Percentiles rank a stretch among this genome's conserved stretches.
Evolutionary conservation across 2,888 invertebrate species (phyloP).

Genomic region (Xanthia icteritia): DNA sequence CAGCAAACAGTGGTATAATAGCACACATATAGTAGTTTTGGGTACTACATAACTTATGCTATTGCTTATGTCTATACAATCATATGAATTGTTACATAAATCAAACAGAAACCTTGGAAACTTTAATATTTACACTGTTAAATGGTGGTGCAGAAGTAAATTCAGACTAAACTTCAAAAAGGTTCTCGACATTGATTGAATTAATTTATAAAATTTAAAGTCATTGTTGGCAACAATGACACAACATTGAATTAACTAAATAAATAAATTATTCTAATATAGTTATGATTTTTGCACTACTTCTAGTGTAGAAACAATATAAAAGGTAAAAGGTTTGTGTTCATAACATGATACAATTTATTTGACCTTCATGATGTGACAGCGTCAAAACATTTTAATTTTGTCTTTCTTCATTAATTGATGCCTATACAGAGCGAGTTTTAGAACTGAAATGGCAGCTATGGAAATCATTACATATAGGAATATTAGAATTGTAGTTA

Average conservation of each 20-base stretch:
- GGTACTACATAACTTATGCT: too few species aligned
- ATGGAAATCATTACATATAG: not conserved
- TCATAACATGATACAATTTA: constrained; percentile 10
- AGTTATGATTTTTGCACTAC: not conserved
- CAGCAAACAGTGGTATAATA: too few species aligned
- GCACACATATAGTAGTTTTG: too few species aligned
- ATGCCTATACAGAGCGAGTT: not conserved
- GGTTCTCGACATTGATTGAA: not conserved
- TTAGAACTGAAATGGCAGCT: not conserved
- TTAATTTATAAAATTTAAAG: not conserved
- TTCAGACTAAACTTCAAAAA: not conserved
- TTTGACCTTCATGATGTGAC: constrained; percentile 24
- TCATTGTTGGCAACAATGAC: not conserved
- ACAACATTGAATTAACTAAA: too few species aligned
- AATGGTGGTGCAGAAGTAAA: not conserved
- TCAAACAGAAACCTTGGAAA: too few species aligned
- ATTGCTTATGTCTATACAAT: too few species aligned
- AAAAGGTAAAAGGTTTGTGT: not conserved
- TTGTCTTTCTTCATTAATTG: not conserved
- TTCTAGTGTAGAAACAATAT: not conserved
- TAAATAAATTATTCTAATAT: not conserved
- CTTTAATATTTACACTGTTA: not conserved
- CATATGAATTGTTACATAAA: too few species aligned
- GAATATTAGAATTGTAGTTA: not conserved
- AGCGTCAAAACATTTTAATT: constrained; percentile 4